These are phyloP conservation scores for Paraplagusia blochii DNA, from an alignment of 2,113 vertebrate species.

Conservation along the genomic window DNA sequence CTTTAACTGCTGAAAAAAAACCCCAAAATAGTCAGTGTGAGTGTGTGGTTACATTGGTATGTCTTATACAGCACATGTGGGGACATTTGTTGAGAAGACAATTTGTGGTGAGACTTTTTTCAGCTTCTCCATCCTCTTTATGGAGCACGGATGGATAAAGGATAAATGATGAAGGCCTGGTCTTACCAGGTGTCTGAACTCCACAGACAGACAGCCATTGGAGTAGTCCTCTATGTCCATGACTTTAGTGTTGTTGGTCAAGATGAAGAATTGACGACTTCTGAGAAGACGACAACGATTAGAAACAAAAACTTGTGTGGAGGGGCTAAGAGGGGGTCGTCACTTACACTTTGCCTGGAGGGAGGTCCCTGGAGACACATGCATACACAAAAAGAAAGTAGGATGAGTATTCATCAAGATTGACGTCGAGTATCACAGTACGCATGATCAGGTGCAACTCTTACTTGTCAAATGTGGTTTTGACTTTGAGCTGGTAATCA, in stretches of 20 bases:
- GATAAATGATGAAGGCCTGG: too few species aligned
- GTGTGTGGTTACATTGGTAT: too few species aligned
- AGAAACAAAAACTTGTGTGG: neutral
- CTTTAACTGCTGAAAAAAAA: constrained; percentile 84
- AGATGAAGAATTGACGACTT: constrained; percentile 92
- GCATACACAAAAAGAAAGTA: constrained; percentile 51
- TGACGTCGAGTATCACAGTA: neutral
- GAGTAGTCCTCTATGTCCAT: constrained; percentile 96
- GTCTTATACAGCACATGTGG: too few species aligned
- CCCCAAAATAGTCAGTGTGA: too few species aligned
- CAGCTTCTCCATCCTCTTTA: too few species aligned
- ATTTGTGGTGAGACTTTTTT: too few species aligned
- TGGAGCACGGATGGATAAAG: neutral
- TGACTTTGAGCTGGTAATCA: constrained; percentile 96
- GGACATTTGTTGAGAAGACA: too few species aligned
- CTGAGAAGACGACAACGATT: constrained; percentile 56
- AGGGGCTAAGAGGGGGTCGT: constrained; percentile 4
- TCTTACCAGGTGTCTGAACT: constrained; percentile 92
- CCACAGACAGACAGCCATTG: constrained; percentile 90
- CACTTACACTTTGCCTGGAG: constrained; percentile 90
- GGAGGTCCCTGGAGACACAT: constrained; percentile 83
- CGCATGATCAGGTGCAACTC: constrained; percentile 25
- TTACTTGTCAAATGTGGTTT: constrained; percentile 97
- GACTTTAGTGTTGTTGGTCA: constrained; percentile 91
- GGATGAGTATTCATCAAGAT: too few species aligned